Percentiles rank a stretch among this genome's conserved stretches.
Evolutionary conservation across 1,140 invertebrate genomes (phyloP).

Genomic region (Drosophila erecta): DNA sequence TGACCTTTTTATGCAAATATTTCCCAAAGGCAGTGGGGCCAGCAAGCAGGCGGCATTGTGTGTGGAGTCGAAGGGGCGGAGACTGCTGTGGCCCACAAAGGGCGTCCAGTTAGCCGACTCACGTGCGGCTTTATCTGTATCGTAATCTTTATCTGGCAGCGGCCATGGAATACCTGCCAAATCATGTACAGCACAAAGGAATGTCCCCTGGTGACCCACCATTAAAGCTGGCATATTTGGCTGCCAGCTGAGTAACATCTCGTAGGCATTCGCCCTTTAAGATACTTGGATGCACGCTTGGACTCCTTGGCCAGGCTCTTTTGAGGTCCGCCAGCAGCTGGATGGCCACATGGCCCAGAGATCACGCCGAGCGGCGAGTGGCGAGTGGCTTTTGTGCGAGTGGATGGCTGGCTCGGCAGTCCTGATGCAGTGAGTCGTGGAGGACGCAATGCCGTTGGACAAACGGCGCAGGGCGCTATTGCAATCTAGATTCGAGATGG

Average conservation of each 20-base stretch:
- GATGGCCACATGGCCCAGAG: not conserved
- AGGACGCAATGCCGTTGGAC: constrained; percentile 4
- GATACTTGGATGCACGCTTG: not conserved
- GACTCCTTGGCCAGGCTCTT: not conserved
- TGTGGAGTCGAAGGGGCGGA: constrained; percentile 35
- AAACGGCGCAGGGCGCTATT: constrained; percentile 38
- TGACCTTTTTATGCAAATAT: constrained; percentile 84
- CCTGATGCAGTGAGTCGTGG: constrained; percentile 11
- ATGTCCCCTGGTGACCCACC: not conserved
- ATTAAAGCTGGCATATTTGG: not conserved
- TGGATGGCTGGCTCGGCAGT: not conserved
- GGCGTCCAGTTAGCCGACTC: not conserved
- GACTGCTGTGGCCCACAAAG: constrained; percentile 1
- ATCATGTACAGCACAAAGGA: constrained; percentile 7
- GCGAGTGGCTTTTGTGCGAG: not conserved
- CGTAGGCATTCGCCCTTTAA: not conserved
- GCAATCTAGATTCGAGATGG: constrained; percentile 83
- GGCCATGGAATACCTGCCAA: constrained; percentile 15
- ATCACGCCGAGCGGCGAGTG: not conserved
- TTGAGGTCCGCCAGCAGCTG: too few relatives aligned
- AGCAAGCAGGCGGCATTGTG: constrained; percentile 26
- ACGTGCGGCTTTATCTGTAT: constrained; percentile 17
- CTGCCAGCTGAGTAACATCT: not conserved
- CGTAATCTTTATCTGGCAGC: constrained; percentile 40
- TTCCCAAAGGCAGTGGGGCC: constrained; percentile 36